phyloP scores from a whole-genome alignment of 1,140 invertebrate genomes.

The Ostrea edulis region DNA sequence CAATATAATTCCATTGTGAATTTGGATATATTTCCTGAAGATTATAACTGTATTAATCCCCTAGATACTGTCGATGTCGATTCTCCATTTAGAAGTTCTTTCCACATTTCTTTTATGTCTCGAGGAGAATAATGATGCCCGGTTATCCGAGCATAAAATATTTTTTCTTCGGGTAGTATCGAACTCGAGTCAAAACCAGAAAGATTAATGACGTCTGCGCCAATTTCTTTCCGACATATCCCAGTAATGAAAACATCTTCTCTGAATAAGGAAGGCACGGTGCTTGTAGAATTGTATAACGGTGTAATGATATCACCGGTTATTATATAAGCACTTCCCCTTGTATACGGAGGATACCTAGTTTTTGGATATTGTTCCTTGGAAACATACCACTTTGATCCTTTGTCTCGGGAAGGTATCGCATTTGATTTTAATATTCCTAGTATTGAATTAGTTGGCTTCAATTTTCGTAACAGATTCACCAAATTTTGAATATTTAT shows the following conservation, averaged over 20 bases:
- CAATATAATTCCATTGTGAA: too few relatives aligned
- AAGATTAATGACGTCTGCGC: slow-evolving; percentile 5
- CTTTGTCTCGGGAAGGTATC: slow-evolving; percentile 62
- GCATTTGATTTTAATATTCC: slow-evolving; percentile 47
- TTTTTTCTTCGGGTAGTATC: not conserved
- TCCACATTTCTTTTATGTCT: slow-evolving; percentile 49
- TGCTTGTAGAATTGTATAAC: slow-evolving; percentile 66
- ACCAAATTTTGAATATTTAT: slow-evolving; percentile 75
- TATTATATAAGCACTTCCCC: slow-evolving; percentile 76
- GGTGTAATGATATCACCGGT: slow-evolving; percentile 67
- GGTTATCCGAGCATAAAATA: slow-evolving; percentile 37
- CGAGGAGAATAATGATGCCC: slow-evolving; percentile 41
- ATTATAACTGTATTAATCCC: too few relatives aligned
- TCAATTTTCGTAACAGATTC: slow-evolving; percentile 43
- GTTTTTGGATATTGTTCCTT: slow-evolving; percentile 70
- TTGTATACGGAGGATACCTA: slow-evolving; percentile 72
- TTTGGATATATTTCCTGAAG: too few relatives aligned
- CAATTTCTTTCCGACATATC: slow-evolving; percentile 50
- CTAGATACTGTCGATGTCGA: not conserved
- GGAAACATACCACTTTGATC: slow-evolving; percentile 77
- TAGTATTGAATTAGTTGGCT: slow-evolving; percentile 49
- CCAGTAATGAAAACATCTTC: slow-evolving; percentile 79
- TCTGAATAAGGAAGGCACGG: slow-evolving; percentile 66
- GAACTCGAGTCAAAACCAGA: slow-evolving; percentile 50
- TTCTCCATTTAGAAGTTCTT: slow-evolving; percentile 36